phyloP scores from a whole-genome alignment of 2,113 vertebrate genomes.

The Nematolebias whitei region DNA sequence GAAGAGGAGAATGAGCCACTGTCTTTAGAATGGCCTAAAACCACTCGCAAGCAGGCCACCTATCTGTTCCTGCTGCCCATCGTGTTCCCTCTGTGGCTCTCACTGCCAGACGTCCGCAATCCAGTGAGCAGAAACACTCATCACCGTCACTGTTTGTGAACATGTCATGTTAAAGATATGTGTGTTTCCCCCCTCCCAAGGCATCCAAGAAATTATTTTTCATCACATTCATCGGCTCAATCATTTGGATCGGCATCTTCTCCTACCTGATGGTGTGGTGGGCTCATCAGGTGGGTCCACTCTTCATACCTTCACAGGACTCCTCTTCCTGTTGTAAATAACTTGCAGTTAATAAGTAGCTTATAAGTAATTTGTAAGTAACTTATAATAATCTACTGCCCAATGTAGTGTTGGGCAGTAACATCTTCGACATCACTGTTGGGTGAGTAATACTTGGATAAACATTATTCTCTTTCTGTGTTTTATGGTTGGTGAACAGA shows the following conservation, averaged over 20 bases:
- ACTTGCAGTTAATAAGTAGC: no score
- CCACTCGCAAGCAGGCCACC: constrained; percentile 82
- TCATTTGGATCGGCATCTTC: constrained; percentile 79
- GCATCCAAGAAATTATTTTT: constrained; percentile 71
- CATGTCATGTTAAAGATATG: background rate
- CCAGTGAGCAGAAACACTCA: constrained; percentile 68
- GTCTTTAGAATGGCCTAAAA: constrained; percentile 89
- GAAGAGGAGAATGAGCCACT: constrained; percentile 87
- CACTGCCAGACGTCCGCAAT: constrained; percentile 92
- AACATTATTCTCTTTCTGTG: no score
- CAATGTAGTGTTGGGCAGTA: no score
- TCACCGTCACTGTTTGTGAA: background rate
- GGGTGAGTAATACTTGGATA: no score
- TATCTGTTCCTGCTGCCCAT: constrained; percentile 92
- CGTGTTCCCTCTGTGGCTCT: constrained; percentile 90
- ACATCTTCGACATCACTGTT: no score
- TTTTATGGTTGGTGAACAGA: no score
- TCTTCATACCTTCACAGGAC: background rate
- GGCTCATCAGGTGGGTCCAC: constrained; percentile 77
- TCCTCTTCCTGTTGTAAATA: no score
- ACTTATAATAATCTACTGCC: no score
- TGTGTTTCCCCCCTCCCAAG: constrained; percentile 26
- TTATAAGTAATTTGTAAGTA: no score
- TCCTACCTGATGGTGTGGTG: constrained; percentile 83
- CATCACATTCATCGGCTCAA: constrained; percentile 75